phyloP scores from a whole-genome alignment of 2,113 vertebrate genomes.

The Perccottus glenii region DNA sequence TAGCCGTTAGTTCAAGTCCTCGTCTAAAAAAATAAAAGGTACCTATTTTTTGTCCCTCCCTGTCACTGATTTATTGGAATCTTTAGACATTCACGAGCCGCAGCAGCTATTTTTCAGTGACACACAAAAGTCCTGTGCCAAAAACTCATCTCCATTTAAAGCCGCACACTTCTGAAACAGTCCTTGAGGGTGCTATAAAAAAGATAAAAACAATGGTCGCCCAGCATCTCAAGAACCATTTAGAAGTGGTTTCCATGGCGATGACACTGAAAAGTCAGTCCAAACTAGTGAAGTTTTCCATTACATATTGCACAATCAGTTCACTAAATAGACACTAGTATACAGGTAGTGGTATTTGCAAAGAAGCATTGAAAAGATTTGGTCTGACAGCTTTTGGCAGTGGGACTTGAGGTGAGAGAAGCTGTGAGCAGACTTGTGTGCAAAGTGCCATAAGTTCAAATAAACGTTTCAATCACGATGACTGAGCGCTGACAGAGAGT shows the following conservation, averaged over 20 bases:
- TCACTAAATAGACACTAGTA: background rate
- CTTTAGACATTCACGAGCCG: no score
- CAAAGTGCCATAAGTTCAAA: constrained; percentile 28
- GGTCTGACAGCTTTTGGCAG: constrained; percentile 19
- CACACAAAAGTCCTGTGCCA: background rate
- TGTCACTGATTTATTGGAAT: no score
- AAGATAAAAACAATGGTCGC: constrained; percentile 8
- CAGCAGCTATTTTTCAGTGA: background rate
- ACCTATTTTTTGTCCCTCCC: no score
- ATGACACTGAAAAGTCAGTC: constrained; percentile 29
- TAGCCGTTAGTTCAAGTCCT: no score
- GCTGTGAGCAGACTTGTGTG: constrained; percentile 14
- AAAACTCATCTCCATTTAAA: background rate
- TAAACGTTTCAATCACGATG: constrained; percentile 56
- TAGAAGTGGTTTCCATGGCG: constrained; percentile 41
- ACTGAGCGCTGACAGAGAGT: constrained; percentile 19
- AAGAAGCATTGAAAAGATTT: constrained; percentile 10
- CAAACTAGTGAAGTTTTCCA: constrained; percentile 15
- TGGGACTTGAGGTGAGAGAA: constrained; percentile 23
- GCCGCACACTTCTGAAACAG: background rate
- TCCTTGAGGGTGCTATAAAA: constrained; percentile 2
- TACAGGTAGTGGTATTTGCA: no score
- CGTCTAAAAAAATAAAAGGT: no score
- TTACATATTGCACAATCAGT: constrained; percentile 18
- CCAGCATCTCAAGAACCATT: constrained; percentile 19